Conservation (phyloP, 2,888 invertebrate genomes). For the Xestia xanthographa region DNA sequence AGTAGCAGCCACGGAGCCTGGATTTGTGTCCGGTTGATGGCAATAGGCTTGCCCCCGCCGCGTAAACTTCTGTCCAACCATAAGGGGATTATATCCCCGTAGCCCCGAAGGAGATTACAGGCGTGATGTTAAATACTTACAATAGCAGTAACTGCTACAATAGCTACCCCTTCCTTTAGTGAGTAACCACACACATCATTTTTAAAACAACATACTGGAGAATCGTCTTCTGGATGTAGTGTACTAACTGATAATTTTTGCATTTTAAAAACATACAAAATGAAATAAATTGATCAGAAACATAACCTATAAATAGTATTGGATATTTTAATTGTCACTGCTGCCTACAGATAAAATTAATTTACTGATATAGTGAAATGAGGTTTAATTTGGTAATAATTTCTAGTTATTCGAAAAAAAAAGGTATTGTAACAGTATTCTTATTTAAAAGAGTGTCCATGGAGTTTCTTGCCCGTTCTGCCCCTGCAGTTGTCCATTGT, state of each 20-base stretch:
- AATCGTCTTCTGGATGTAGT: background rate
- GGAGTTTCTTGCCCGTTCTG: too few species aligned
- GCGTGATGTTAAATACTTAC: constrained; percentile 60
- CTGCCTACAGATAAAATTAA: too few species aligned
- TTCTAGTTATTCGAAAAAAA: too few species aligned
- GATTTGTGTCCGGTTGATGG: background rate
- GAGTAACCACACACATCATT: constrained; percentile 54
- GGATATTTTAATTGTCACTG: background rate
- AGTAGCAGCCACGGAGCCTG: background rate
- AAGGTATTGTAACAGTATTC: too few species aligned
- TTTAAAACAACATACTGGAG: constrained; percentile 32
- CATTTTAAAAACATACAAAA: constrained; percentile 28
- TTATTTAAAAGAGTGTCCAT: too few species aligned
- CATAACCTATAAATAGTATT: background rate
- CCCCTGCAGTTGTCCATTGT: too few species aligned
- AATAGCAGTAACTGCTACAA: constrained; percentile 68
- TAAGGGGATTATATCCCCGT: background rate
- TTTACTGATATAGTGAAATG: too few species aligned
- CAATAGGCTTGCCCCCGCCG: background rate
- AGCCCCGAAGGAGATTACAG: background rate
- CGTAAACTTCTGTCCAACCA: background rate
- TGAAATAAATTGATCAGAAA: constrained; percentile 5
- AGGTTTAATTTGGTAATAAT: too few species aligned
- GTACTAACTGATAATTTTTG: constrained; percentile 6
- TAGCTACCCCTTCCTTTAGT: constrained; percentile 63